These are phyloP conservation scores for Danaus melanippus DNA, from an alignment of 1,140 invertebrate genomes.

Conservation along the genomic window DNA sequence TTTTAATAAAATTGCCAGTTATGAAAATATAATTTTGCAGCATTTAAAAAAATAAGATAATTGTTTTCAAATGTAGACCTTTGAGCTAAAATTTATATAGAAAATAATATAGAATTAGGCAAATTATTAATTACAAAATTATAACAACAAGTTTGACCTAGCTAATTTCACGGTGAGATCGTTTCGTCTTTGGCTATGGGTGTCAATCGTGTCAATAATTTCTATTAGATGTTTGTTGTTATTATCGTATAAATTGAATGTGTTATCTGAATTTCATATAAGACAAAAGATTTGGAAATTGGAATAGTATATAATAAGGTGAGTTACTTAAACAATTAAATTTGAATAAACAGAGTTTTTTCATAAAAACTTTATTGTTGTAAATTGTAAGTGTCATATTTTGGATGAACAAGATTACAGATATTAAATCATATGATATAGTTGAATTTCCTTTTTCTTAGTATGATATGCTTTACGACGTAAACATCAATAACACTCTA, in stretches of 20 bases:
- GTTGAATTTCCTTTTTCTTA: too few relatives aligned
- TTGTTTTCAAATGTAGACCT: not conserved
- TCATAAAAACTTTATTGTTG: too few relatives aligned
- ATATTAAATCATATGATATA: too few relatives aligned
- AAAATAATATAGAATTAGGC: not conserved
- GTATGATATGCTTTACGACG: too few relatives aligned
- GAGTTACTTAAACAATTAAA: too few relatives aligned
- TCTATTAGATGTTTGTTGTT: slow-evolving; percentile 43
- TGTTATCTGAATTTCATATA: slow-evolving; percentile 12
- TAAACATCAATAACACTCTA: too few relatives aligned
- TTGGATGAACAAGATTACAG: too few relatives aligned
- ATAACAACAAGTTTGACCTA: slow-evolving; percentile 15
- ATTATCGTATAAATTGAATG: slow-evolving; percentile 30
- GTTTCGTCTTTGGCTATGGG: slow-evolving; percentile 23
- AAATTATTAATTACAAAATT: too few relatives aligned
- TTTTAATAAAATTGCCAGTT: not conserved
- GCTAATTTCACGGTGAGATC: slow-evolving; percentile 9
- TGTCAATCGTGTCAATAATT: slow-evolving; percentile 44
- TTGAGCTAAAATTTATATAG: slow-evolving; percentile 8
- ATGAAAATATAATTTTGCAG: not conserved
- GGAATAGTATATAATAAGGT: too few relatives aligned
- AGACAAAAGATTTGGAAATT: too few relatives aligned
- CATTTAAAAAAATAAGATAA: slow-evolving; percentile 1
- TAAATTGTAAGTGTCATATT: too few relatives aligned
- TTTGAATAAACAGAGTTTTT: too few relatives aligned